Evolutionary conservation across 2,797 vertebrate genomes (phyloP).

Genomic region (Nyctalus aviator): DNA sequence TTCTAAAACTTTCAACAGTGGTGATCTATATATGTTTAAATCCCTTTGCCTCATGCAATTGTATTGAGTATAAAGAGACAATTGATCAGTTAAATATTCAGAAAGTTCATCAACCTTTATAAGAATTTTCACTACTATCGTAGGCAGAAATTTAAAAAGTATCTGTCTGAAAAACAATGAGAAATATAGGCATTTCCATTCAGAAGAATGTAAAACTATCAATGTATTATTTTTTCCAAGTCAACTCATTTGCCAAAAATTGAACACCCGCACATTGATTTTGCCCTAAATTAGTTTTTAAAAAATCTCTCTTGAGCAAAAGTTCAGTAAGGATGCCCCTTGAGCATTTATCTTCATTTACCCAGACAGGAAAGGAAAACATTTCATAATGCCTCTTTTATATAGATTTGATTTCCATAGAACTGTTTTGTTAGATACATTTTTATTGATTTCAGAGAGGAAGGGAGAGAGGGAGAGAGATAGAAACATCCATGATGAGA

Average conservation of each 20-base stretch:
- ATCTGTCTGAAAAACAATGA: background rate
- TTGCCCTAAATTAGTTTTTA: background rate
- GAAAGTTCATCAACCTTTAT: background rate
- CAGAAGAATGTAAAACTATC: background rate
- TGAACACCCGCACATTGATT: background rate
- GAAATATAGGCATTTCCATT: background rate
- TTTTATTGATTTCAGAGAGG: too few relatives aligned
- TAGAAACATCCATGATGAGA: too few relatives aligned
- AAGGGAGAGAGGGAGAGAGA: too few relatives aligned
- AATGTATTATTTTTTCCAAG: background rate
- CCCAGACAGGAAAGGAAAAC: background rate
- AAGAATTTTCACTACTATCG: background rate
- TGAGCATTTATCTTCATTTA: background rate
- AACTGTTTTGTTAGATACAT: background rate
- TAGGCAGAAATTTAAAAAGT: background rate
- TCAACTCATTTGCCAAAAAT: background rate
- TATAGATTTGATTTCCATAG: background rate
- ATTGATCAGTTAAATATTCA: conserved; percentile 13
- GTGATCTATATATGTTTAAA: background rate
- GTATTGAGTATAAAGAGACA: background rate
- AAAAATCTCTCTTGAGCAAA: background rate
- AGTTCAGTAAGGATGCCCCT: background rate
- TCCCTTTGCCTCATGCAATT: background rate
- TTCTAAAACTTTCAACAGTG: background rate
- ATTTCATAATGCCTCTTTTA: background rate